Conservation (phyloP, 2,113 vertebrate genomes). For the Azemiops feae region DNA sequence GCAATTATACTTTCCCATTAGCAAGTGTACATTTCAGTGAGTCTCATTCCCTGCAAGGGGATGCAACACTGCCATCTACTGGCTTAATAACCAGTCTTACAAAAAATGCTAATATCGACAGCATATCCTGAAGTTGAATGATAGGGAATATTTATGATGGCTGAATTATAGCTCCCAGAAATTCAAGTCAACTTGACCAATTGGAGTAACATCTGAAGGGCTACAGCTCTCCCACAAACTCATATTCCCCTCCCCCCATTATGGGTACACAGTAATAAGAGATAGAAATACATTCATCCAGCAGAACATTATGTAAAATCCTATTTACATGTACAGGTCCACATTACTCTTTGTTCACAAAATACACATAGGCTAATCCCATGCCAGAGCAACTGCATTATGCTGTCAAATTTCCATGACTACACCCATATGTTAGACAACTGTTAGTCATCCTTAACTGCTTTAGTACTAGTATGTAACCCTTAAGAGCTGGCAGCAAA, state of each 20-base stretch:
- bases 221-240: not conserved
- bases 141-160: not conserved
- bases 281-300: not conserved
- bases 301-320: not conserved
- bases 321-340: not conserved
- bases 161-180: not conserved
- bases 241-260: not conserved
- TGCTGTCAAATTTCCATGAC: not conserved
- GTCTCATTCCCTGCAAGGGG: not conserved
- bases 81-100: not conserved
- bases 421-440: not conserved
- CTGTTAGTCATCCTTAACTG: not conserved
- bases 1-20: not conserved
- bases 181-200: not conserved
- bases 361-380: not conserved
- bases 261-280: not conserved
- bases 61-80: conserved; percentile 18
- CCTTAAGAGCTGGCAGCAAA: not conserved
- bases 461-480: not conserved
- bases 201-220: not conserved
- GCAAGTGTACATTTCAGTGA: not conserved
- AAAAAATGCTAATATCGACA: not conserved
- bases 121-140: not conserved
- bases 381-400: not conserved
- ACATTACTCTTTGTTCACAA: not conserved